Evolutionary conservation across 2,888 invertebrate species (phyloP), one percentile per base, ranked within the genome.

Genomic region (Clivina fossor): DNA sequence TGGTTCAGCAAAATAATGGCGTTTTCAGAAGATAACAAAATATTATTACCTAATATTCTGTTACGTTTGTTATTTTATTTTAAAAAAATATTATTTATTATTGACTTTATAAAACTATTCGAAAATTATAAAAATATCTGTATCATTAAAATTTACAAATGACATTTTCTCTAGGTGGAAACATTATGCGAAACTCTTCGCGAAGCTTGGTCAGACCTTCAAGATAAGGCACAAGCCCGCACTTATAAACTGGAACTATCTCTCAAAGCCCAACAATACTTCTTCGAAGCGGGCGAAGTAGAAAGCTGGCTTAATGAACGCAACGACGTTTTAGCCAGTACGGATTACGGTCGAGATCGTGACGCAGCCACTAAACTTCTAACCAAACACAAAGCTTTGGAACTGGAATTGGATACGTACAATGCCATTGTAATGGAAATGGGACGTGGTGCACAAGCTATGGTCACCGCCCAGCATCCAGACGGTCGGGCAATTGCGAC

Each of bases 351-450:
- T n/a, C 78, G 88, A 43, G 94, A 96, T 73, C 80, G 93, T 26
- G 93, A 93, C 66, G 83, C 92, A 0, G 93, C 94, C 13, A 92
- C 94, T 30, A 95, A 94, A 74, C 78, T 97, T 35, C 78, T 98
- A 13, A 94, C 96, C 0, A 92, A 93, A 70, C 96, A 98, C 71
- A 97, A 97, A 82, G 92, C 91, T 1, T 81, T 95, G 33, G 93
- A 93, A 66, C 75, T 94, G 5, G 93, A 93, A 69, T 76, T 95
- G 62, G 94, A 94, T 69, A 92, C 93, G 0, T 95, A 96, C 76
- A 87, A 86, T 58, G 91, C 90, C 5, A 90, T 94, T 47, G 89
- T 97, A 20, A 86, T 87, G 2, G 94, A 95, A 79, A 95, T 97
- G 88, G 89, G 93, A 1, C 86, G 88, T 69, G 88, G 85, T 56